Base-by-base conservation (phyloP, 2,113 vertebrate species). In the Ageneiosus marmoratus region DNA sequence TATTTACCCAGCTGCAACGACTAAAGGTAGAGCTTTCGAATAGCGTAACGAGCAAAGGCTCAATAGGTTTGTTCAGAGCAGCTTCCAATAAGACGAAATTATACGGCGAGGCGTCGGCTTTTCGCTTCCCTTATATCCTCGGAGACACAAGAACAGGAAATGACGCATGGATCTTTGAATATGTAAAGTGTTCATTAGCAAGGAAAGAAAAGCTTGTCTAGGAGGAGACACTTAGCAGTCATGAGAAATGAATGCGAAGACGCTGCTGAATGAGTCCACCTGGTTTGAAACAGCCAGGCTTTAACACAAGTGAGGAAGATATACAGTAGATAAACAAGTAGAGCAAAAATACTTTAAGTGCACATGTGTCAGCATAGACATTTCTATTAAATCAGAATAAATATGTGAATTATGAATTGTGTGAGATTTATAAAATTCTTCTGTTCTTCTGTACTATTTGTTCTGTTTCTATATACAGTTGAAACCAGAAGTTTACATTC, bases 1-100 rank as follows among this genome's bases (percentile, higher is more conserved):
- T 77, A 41, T 69, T 83, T 44, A 70, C 82, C 58, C 74, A 83
- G 48, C 82, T 83, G 75, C 48, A 70, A 10, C 48, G 50, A 83
- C 82, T 70, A 50, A 82, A 82, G 80, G 69, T 82, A 74, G 41
- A 24, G 53, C 62, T 55, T 76, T 76, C 5, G 73, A 55, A 29
- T 16, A 13, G 37, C 82, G 46, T 48, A 63, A 20, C 18, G 60
- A 83, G 55, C 50, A 27, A 69, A 56, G 2, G 13, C 74, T 83
- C 48, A 58, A 75, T 77, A 77, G 50, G 69, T 41, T 67, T 65
- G 53, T 70, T 67, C 44, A 82, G 53, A 7, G n/a, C 56, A 6
- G 46, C 46, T 82, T 75, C 81, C 13, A 75, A 50, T 24, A 27
- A 60, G 69, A 58, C 18, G 16, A 77, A 53, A 70, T 79, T 41